Evolutionary conservation across 2,113 vertebrate genomes (phyloP).

Genomic region (Ameiurus melas): DNA sequence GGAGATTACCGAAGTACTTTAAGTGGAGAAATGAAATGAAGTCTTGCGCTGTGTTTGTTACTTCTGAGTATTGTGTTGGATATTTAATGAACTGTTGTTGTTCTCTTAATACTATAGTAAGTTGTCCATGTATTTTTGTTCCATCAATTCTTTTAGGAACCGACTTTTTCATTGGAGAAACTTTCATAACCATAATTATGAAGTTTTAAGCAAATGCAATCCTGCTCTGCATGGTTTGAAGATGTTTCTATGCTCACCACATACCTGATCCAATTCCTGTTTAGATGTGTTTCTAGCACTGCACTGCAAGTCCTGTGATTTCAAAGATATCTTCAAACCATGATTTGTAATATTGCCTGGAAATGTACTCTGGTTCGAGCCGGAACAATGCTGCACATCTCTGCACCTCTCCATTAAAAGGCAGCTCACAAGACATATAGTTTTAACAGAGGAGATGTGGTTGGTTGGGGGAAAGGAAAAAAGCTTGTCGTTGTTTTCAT

Average conservation of each 20-base stretch:
- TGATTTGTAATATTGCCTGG: neutral
- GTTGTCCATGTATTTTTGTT: neutral
- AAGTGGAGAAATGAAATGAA: slow-evolving; percentile 23
- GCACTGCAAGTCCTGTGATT: neutral
- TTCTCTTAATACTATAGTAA: slow-evolving; percentile 2
- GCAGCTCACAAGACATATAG: neutral
- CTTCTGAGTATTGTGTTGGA: neutral
- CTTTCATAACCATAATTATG: neutral
- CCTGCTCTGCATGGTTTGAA: neutral
- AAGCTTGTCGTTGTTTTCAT: slow-evolving; percentile 7
- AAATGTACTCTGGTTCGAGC: neutral
- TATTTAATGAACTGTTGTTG: slow-evolving; percentile 3
- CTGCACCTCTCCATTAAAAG: neutral
- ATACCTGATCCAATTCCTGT: neutral
- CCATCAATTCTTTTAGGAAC: neutral
- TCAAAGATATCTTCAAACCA: neutral
- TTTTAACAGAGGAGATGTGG: neutral
- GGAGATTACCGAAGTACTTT: slow-evolving; percentile 53
- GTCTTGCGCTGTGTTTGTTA: slow-evolving; percentile 1
- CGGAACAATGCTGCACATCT: neutral
- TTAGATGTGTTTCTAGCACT: neutral
- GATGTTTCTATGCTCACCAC: neutral
- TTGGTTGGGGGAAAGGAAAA: neutral
- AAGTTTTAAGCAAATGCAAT: neutral
- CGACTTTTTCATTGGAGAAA: neutral